These are phyloP conservation scores for Cryptoprocta ferox DNA, from an alignment of 2,797 vertebrate genomes.

Conservation along the genomic window DNA sequence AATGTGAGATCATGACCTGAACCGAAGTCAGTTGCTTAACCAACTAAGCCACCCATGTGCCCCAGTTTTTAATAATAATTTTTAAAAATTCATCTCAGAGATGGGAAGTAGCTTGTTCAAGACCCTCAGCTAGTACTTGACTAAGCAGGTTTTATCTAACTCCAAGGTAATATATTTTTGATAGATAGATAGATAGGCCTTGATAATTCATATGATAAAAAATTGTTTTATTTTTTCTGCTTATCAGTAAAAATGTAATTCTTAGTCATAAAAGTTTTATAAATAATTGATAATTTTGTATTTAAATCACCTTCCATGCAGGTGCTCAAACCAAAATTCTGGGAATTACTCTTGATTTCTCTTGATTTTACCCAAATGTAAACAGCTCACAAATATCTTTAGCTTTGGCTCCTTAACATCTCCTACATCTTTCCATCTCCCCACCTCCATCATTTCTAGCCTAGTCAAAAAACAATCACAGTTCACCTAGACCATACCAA, in stretches of 20 bases:
- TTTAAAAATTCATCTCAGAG: not conserved
- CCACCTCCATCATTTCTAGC: not conserved
- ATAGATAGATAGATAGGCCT: not conserved
- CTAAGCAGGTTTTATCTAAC: not conserved
- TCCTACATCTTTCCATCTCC: not conserved
- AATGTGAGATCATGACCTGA: no score
- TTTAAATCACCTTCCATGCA: not conserved
- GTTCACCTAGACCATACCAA: not conserved
- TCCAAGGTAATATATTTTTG: not conserved
- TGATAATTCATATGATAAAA: not conserved
- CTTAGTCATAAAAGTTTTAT: not conserved
- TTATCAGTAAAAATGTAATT: not conserved
- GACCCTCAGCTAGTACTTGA: not conserved
- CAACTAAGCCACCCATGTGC: no score
- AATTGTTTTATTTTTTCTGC: not conserved
- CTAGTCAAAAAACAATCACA: not conserved
- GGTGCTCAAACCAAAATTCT: not conserved
- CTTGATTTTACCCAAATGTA: not conserved
- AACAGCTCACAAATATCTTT: not conserved
- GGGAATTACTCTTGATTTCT: not conserved
- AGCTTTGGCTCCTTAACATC: not conserved
- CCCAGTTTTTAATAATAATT: not conserved
- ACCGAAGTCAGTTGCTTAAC: no score
- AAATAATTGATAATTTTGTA: not conserved
- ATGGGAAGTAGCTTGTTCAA: not conserved